Conservation (phyloP, 2,888 invertebrate genomes). For the Acronicta psi region DNA sequence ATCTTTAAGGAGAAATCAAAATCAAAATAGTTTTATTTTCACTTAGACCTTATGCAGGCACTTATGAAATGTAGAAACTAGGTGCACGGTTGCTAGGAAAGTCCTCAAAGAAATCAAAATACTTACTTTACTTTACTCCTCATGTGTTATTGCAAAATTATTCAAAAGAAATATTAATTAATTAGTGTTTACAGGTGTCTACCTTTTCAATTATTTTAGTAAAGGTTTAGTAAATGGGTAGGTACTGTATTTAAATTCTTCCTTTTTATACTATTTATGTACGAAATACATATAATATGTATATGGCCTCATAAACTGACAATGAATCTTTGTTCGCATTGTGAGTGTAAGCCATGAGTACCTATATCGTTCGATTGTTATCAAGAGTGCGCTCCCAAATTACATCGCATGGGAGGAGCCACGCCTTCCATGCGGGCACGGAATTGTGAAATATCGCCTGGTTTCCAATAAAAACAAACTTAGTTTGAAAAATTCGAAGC, state of each 20-base stretch:
- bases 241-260: no score
- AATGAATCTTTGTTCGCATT: constrained; percentile 80
- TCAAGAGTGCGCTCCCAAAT: constrained; percentile 74
- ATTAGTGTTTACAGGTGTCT: no score
- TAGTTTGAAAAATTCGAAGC: not conserved
- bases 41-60: no score
- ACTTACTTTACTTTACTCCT: constrained; percentile 42
- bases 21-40: no score
- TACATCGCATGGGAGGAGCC: constrained; percentile 70
- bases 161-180: constrained; percentile 32
- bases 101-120: constrained; percentile 60
- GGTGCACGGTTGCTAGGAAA: no score
- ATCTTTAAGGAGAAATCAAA: no score
- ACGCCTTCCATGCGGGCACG: constrained; percentile 70
- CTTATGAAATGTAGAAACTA: no score
- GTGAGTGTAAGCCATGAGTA: constrained; percentile 67
- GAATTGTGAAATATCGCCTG: constrained; percentile 71
- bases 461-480: constrained; percentile 59
- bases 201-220: not conserved
- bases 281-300: constrained; percentile 29
- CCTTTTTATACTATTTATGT: constrained; percentile 1
- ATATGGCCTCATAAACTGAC: constrained; percentile 55
- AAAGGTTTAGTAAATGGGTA: not conserved
- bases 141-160: constrained; percentile 58
- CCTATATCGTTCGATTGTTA: constrained; percentile 69